phyloP scores from a whole-genome alignment of 1,140 invertebrate genomes.

The Sarcophaga peregrina region DNA sequence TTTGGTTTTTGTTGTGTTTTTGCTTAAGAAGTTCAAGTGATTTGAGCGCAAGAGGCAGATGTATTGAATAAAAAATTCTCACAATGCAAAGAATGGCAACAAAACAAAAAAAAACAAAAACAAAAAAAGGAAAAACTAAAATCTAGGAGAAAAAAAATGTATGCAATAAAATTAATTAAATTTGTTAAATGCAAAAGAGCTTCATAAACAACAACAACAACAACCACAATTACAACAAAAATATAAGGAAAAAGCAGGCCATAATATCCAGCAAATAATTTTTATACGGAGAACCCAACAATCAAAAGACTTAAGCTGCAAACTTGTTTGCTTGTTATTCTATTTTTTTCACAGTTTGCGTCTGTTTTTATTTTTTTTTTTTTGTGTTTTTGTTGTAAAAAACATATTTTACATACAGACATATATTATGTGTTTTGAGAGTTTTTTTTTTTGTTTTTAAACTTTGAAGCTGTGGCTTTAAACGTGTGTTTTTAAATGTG shows the following conservation, averaged over 20 bases:
- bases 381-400: too few relatives aligned
- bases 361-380: not conserved
- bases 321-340: slow-evolving; percentile 32
- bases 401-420: not conserved
- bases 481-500: not conserved
- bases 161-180: slow-evolving; percentile 42
- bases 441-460: slow-evolving; percentile 5
- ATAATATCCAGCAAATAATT: not conserved
- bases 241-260: not conserved
- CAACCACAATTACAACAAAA: not conserved
- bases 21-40: not conserved
- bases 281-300: not conserved
- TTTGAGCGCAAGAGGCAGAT: slow-evolving; percentile 6
- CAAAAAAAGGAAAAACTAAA: not conserved
- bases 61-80: slow-evolving; percentile 32
- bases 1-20: not conserved
- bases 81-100: not conserved
- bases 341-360: too few relatives aligned
- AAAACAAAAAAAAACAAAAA: too few relatives aligned
- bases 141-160: not conserved
- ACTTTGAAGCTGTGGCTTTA: not conserved
- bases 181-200: slow-evolving; percentile 37
- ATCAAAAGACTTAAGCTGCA: slow-evolving; percentile 32
- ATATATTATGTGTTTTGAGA: not conserved
- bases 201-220: slow-evolving; percentile 6